Evolutionary conservation across 1,140 invertebrate species (phyloP).

Genomic region (Drosophila oshimai): DNA sequence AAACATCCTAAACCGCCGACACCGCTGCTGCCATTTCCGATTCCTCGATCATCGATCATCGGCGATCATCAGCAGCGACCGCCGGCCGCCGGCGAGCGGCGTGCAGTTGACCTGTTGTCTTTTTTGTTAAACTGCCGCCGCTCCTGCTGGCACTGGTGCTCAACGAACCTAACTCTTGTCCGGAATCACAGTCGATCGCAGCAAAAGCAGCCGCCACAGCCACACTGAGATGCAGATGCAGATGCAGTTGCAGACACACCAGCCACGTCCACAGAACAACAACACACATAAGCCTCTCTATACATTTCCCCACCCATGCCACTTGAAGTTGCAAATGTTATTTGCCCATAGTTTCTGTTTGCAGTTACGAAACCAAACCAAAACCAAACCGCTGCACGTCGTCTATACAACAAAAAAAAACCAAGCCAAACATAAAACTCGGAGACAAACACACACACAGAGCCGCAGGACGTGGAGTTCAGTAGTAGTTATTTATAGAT

Average conservation of each 20-base stretch:
- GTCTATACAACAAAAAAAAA: background rate
- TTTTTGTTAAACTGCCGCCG: constrained; percentile 55
- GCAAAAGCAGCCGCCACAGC: constrained; percentile 3
- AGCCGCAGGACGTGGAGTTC: constrained; percentile 18
- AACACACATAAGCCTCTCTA: too few species aligned
- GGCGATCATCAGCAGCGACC: constrained; percentile 9
- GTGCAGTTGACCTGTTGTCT: constrained; percentile 54
- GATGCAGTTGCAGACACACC: background rate
- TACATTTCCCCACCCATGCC: background rate
- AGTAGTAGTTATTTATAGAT: constrained; percentile 31
- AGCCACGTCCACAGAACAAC: background rate
- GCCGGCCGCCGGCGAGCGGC: constrained; percentile 20
- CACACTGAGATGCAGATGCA: background rate
- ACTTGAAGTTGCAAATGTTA: constrained; percentile 17
- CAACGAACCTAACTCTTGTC: constrained; percentile 37
- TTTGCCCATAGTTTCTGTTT: constrained; percentile 21
- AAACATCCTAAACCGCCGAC: background rate
- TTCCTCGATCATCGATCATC: background rate
- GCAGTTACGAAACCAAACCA: constrained; percentile 39
- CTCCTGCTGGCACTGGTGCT: constrained; percentile 20
- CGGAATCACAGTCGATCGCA: constrained; percentile 25
- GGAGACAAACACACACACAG: background rate
- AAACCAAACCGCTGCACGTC: constrained; percentile 10
- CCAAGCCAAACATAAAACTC: background rate
- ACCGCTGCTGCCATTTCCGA: background rate